phyloP scores from a whole-genome alignment of 1,140 invertebrate genomes.

The Halictus rubicundus region DNA sequence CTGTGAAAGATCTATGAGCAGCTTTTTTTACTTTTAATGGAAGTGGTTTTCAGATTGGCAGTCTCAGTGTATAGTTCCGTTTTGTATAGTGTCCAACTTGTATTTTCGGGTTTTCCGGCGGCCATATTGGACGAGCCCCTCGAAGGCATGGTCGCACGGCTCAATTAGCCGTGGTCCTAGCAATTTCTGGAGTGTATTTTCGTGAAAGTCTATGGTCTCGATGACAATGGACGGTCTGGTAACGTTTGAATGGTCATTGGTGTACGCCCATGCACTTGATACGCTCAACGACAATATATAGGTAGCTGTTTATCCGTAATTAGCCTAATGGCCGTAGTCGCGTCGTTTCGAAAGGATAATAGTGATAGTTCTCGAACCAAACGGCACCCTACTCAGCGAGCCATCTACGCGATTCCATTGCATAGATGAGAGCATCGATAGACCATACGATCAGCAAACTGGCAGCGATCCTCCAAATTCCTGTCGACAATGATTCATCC shows the following conservation, averaged over 20 bases:
- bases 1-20: no score
- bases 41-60: no score
- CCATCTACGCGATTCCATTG: slow-evolving; percentile 19
- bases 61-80: no score
- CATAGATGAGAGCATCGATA: slow-evolving; percentile 29
- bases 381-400: background rate
- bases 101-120: no score
- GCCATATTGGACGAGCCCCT: no score
- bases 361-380: slow-evolving; percentile 15
- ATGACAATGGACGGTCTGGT: background rate
- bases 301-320: slow-evolving; percentile 47
- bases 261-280: background rate
- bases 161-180: background rate
- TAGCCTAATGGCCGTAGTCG: slow-evolving; percentile 35
- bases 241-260: background rate
- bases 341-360: slow-evolving; percentile 36
- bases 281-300: slow-evolving; percentile 1
- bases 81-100: no score
- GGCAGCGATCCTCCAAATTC: slow-evolving; percentile 7
- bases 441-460: slow-evolving; percentile 13
- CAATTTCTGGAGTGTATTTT: background rate
- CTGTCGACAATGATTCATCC: slow-evolving; percentile 36
- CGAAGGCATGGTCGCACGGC: background rate
- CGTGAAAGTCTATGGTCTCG: background rate
- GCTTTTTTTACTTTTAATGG: no score